Base-by-base conservation (phyloP, 1,140 invertebrate genomes). In the Ips typographus region DNA sequence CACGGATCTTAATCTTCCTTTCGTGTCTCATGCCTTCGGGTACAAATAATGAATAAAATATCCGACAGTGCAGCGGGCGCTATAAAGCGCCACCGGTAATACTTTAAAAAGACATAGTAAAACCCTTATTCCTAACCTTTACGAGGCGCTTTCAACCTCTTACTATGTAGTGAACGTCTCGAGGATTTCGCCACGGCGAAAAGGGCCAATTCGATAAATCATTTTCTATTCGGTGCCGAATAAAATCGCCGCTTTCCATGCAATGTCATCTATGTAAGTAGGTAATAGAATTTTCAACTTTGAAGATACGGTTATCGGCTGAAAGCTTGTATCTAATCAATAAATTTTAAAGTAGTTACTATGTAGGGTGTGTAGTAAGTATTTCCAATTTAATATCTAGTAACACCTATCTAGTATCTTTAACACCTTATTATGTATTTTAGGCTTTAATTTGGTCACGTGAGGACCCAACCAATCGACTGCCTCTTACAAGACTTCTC, bases 81-180 rank as follows among this genome's bases (percentile, higher is more conserved):
- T 44, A 56, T 56, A 65, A 65, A 56, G 51, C 37, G 43, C 47
- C 42, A 57, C 44, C n/a, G 7, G 41, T 58, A 66, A 66, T 66
- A 51, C 55, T 59, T 66, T 66, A 66, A 66, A 65, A 43, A 47
- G 55, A 66, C 65, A 66, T 66, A 41, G 65, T 58, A 66, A 66
- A 66, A 66, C 65, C 56, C 55, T 66, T 66, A 66, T 58, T 51
- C 65, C 43, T 66, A 66, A 66, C 65, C 55, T 66, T 66, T 66
- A 66, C 43, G 65, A 57, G 53, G 43, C 49, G 22, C 42, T 66
- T 40, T 6, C 22, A 66, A 59, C 52, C 63, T 22, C 63, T 57
- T 47, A 66, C 65, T 66, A 59, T 66, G 56, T 58, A 59, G 65
- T 59, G 49, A 66, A 66, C 55, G 51, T 8, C 2, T 40, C 7